Evolutionary conservation across 2,113 vertebrate species (phyloP).

Genomic region (Dasyornis broadbenti): DNA sequence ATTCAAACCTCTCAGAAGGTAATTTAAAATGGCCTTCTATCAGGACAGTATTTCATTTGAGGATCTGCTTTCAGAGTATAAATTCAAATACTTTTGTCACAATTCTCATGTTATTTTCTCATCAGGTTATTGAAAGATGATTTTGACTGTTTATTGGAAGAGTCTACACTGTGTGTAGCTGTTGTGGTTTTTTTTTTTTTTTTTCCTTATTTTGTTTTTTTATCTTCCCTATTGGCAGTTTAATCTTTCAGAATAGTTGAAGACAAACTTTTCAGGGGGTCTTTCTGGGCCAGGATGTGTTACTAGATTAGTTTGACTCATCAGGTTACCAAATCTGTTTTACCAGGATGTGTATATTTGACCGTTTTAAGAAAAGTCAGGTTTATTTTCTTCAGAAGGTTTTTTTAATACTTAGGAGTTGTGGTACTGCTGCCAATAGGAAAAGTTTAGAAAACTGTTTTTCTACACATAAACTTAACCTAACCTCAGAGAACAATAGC

Average conservation of each 20-base stretch:
- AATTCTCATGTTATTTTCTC: background rate
- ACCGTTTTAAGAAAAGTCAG: background rate
- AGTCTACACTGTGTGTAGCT: background rate
- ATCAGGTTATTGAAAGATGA: background rate
- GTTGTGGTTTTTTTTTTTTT: background rate
- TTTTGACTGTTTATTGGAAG: background rate
- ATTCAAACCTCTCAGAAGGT: background rate
- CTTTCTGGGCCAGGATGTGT: background rate
- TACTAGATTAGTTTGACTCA: background rate
- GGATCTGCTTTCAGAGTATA: background rate
- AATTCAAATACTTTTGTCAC: background rate
- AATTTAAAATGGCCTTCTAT: background rate
- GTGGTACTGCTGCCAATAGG: background rate
- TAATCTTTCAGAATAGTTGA: background rate
- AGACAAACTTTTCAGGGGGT: background rate
- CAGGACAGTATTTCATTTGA: background rate
- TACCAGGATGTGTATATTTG: background rate
- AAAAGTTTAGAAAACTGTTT: background rate
- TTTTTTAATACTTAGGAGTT: background rate
- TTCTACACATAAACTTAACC: background rate
- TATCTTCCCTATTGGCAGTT: background rate
- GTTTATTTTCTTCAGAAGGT: background rate
- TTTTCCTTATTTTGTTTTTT: background rate
- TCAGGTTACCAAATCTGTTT: background rate
- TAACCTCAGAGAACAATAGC: background rate